Conservation (phyloP, 2,888 invertebrate genomes). For the Parapristionchus giblindavisi region DNA sequence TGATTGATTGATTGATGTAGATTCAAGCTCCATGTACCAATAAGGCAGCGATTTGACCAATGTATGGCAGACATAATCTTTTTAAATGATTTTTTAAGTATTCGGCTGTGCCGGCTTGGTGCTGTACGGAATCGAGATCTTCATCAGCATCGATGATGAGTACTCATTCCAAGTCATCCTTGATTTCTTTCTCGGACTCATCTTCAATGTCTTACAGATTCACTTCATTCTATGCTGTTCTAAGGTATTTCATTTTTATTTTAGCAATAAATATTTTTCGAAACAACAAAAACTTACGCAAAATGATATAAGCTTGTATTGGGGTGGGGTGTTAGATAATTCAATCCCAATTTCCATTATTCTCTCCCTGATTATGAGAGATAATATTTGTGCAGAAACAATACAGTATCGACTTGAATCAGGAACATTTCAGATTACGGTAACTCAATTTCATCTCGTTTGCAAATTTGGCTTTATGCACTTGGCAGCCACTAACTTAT, state of each 20-base stretch:
- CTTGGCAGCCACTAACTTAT: constrained; percentile 63
- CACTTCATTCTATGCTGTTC: constrained; percentile 69
- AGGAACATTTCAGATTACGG: constrained; percentile 51
- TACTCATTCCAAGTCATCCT: constrained; percentile 39
- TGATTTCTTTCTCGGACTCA: constrained; percentile 67
- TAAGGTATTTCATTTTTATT: no score
- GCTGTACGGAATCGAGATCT: constrained; percentile 59
- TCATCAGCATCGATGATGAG: constrained; percentile 61
- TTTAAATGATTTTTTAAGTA: constrained; percentile 50
- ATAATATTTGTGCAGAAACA: no score
- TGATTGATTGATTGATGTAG: no score
- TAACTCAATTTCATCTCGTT: constrained; percentile 55
- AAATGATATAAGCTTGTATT: no score
- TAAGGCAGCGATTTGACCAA: no score
- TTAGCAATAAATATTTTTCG: no score
- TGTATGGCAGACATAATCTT: no score
- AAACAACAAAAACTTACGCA: no score
- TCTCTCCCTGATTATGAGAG: not conserved
- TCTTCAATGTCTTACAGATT: no score
- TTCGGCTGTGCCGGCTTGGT: constrained; percentile 67
- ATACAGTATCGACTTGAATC: not conserved
- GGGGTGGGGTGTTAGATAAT: no score
- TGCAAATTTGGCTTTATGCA: constrained; percentile 68
- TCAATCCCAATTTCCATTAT: not conserved
- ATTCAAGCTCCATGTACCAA: no score